phyloP scores from a whole-genome alignment of 2,113 vertebrate genomes.

The Hippolais icterina region DNA sequence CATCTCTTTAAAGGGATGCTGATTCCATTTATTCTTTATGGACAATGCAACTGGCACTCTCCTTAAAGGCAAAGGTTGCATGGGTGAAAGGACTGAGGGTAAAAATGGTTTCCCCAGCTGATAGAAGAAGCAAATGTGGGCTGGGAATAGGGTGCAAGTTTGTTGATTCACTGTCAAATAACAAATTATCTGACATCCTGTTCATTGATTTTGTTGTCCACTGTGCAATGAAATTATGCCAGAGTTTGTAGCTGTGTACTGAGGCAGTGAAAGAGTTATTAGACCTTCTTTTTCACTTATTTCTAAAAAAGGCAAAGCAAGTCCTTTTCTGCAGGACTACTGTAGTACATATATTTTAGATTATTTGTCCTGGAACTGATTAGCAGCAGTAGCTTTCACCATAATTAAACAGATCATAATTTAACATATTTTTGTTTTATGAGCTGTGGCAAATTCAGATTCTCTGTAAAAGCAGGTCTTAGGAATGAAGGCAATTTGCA shows the following conservation, averaged over 20 bases:
- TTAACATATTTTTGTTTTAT: conserved; percentile 41
- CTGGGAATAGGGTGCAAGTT: neutral
- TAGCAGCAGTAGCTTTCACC: neutral
- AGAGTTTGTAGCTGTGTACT: neutral
- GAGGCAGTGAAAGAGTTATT: neutral
- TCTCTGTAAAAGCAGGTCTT: neutral
- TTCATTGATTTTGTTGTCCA: neutral
- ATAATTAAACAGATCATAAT: conserved; percentile 45
- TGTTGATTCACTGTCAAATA: neutral
- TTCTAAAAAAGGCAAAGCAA: neutral
- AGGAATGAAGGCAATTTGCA: conserved; percentile 7
- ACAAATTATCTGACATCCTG: neutral
- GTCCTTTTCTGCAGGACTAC: conserved; percentile 2
- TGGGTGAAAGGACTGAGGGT: neutral
- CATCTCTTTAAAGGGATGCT: neutral
- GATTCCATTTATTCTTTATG: neutral
- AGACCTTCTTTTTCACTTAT: neutral
- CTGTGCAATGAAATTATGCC: neutral
- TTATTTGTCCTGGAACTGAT: conserved; percentile 45
- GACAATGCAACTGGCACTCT: neutral
- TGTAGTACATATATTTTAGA: neutral
- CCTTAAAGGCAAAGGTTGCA: neutral
- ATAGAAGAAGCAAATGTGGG: neutral
- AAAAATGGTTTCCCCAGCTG: neutral
- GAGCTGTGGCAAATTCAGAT: conserved; percentile 17